A percentile compares a stretch with the other conserved stretches of the same genome.
These are phyloP conservation scores for Dissostichus mawsoni DNA, from an alignment of 2,113 vertebrate genomes.

Conservation along the genomic window DNA sequence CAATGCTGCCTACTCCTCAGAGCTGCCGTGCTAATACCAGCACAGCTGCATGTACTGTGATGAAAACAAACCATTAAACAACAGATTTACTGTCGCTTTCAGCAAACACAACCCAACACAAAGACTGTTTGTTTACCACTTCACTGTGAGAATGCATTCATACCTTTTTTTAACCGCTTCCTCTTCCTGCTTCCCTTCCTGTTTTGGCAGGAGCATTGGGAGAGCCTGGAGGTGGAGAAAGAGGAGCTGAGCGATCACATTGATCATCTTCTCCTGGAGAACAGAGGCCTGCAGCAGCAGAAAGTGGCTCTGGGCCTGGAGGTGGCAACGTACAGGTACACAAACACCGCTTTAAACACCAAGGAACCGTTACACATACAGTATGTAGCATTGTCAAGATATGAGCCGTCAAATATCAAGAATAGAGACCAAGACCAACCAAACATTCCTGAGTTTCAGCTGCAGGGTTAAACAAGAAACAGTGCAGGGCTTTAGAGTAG, in stretches of 20 bases:
- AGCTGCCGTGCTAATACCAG: background rate
- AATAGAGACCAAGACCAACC: too few species aligned
- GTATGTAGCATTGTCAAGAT: background rate
- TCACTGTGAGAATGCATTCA: background rate
- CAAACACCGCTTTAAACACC: background rate
- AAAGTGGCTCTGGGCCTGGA: conserved; percentile 83
- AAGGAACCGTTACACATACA: background rate
- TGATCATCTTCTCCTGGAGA: conserved; percentile 69
- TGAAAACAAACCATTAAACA: background rate
- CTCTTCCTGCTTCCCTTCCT: conserved; percentile 54
- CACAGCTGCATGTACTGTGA: background rate
- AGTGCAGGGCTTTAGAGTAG: too few species aligned
- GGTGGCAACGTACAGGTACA: conserved; percentile 84
- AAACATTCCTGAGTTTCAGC: too few species aligned
- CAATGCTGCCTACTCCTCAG: background rate
- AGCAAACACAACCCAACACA: background rate
- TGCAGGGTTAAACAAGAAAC: too few species aligned
- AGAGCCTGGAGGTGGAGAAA: conserved; percentile 74
- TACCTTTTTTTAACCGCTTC: conserved; percentile 26
- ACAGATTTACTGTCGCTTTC: too few species aligned
- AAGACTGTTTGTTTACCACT: background rate
- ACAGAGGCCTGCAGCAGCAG: conserved; percentile 70
- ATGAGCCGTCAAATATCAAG: background rate
- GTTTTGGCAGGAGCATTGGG: conserved; percentile 74
- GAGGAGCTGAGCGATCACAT: conserved; percentile 71